Evolutionary conservation across 1,140 invertebrate species (phyloP).

Genomic region (Bombyx mandarina): DNA sequence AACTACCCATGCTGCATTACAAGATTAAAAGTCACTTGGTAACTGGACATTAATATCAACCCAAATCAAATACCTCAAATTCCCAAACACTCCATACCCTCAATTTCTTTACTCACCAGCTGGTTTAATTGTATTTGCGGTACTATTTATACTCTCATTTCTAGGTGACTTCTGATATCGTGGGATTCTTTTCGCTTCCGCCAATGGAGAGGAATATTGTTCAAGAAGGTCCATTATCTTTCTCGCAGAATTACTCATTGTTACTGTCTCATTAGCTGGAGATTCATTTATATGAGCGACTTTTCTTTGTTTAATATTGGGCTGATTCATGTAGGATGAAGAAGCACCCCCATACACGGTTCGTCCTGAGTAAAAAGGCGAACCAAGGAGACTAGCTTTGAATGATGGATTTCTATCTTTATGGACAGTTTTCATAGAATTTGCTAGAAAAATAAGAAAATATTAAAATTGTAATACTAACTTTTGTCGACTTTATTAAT

Average conservation of each 20-base stretch:
- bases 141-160: not conserved
- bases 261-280: slow-evolving; percentile 20
- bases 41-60: no score
- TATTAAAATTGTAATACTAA: not conserved
- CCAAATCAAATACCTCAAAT: no score
- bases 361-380: slow-evolving; percentile 86
- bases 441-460: slow-evolving; percentile 15
- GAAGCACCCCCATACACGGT: slow-evolving; percentile 86
- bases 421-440: slow-evolving; percentile 32
- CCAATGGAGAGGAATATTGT: slow-evolving; percentile 80
- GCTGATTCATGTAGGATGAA: slow-evolving; percentile 70
- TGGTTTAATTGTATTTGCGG: not conserved
- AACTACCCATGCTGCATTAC: no score
- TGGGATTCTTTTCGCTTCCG: slow-evolving; percentile 81
- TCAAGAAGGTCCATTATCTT: slow-evolving; percentile 81
- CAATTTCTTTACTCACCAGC: no score
- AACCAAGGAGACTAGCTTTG: slow-evolving; percentile 61
- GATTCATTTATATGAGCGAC: slow-evolving; percentile 29
- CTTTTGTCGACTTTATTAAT: no score
- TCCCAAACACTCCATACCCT: no score
- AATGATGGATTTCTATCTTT: slow-evolving; percentile 72
- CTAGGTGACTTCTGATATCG: slow-evolving; percentile 15
- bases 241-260: slow-evolving; percentile 71
- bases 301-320: slow-evolving; percentile 42
- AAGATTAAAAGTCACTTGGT: no score